A percentile compares a stretch with the other conserved stretches of the same genome.
Conservation (phyloP, 2,888 invertebrate species). For the Oscheius sp. region DNA sequence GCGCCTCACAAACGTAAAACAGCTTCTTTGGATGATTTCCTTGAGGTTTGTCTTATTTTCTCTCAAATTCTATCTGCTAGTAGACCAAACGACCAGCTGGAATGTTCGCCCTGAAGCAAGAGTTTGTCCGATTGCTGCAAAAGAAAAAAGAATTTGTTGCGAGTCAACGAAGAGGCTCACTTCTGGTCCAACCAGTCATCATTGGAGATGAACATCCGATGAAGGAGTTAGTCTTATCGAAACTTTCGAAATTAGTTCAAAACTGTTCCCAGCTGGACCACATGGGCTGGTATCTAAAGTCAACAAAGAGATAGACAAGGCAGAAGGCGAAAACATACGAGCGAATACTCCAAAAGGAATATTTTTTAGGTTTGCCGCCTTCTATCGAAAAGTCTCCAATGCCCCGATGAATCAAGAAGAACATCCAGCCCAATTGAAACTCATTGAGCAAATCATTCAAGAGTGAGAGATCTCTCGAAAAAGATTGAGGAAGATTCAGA, state of each 20-base stretch:
- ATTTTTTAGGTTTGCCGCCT: conserved; percentile 37
- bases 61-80: neutral
- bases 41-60: conserved; percentile 1
- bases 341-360: neutral
- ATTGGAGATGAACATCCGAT: conserved; percentile 35
- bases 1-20: neutral
- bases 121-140: conserved; percentile 34
- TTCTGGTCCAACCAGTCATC: conserved; percentile 42
- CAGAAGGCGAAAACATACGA: neutral
- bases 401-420: conserved; percentile 37
- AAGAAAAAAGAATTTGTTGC: conserved; percentile 44
- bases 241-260: neutral
- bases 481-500: conserved; percentile 9
- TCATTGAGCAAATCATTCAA: conserved; percentile 39
- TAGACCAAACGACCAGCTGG: conserved; percentile 14
- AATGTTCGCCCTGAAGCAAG: conserved; percentile 32
- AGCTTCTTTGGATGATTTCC: conserved; percentile 15
- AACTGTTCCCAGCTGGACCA: neutral
- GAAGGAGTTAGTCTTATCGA: conserved; percentile 38
- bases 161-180: conserved; percentile 41
- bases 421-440: conserved; percentile 37
- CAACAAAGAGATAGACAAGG: conserved; percentile 8
- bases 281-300: conserved; percentile 14
- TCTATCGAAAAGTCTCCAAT: conserved; percentile 35
- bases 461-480: conserved; percentile 29